Conservation (phyloP, 2,113 vertebrate species). For the Chauna torquata region DNA sequence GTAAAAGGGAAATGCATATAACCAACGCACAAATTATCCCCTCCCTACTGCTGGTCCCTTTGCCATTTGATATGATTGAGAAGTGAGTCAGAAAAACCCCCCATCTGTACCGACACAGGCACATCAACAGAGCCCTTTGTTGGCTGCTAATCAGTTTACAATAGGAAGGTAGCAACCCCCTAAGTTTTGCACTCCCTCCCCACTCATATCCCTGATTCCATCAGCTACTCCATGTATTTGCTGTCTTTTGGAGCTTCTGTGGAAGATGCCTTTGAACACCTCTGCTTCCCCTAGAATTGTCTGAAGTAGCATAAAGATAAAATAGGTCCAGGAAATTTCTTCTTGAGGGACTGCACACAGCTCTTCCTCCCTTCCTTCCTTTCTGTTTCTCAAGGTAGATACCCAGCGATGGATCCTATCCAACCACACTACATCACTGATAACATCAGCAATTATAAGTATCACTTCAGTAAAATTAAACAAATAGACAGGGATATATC, state of each 20-base stretch:
- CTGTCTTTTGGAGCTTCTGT: not conserved
- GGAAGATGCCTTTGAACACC: not conserved
- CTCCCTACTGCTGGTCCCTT: not conserved
- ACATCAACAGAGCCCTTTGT: not conserved
- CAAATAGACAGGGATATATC: not conserved
- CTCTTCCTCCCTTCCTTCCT: not conserved
- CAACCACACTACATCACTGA: no score
- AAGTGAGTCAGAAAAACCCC: not conserved
- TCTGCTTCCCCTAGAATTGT: not conserved
- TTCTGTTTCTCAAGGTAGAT: not conserved
- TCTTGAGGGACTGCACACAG: not conserved
- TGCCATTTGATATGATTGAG: not conserved
- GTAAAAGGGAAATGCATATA: not conserved
- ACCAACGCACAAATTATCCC: not conserved
- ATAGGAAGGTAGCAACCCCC: not conserved
- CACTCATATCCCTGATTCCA: not conserved
- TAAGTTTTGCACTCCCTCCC: not conserved
- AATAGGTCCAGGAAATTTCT: not conserved
- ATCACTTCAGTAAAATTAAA: not conserved
- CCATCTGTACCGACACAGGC: not conserved
- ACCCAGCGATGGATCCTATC: not conserved
- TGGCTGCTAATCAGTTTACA: not conserved
- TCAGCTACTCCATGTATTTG: not conserved
- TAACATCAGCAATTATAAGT: not conserved
- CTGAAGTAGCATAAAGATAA: not conserved